Evolutionary conservation across 2,797 vertebrate genomes (phyloP).

Genomic region (Champsocephalus esox): DNA sequence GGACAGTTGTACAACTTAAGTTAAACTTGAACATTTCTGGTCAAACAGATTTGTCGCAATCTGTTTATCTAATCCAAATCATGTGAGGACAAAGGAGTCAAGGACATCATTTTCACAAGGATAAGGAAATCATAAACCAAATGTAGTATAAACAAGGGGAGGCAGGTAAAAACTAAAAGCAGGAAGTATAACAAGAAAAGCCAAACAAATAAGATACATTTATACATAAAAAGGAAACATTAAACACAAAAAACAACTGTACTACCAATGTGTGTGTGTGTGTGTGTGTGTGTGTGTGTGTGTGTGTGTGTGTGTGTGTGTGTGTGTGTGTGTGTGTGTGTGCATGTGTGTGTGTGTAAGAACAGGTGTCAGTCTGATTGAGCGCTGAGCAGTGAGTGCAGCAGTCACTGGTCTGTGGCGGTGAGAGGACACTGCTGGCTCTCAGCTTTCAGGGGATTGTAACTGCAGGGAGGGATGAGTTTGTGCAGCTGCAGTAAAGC

Average conservation of each 20-base stretch:
- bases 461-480: slow-evolving; percentile 8
- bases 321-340: not conserved
- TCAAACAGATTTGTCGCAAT: not conserved
- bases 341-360: not conserved
- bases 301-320: too few species aligned
- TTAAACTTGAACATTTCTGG: not conserved
- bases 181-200: too few species aligned
- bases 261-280: too few species aligned
- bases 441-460: slow-evolving; percentile 45
- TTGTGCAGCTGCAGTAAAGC: slow-evolving; percentile 34
- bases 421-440: slow-evolving; percentile 40
- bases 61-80: not conserved
- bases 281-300: too few species aligned
- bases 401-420: slow-evolving; percentile 16
- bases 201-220: too few species aligned
- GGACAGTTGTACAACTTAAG: not conserved
- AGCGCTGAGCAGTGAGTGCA: slow-evolving; percentile 10
- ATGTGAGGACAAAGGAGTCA: not conserved
- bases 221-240: too few species aligned
- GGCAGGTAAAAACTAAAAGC: too few species aligned
- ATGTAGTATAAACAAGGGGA: too few species aligned
- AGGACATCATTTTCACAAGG: too few species aligned
- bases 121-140: too few species aligned
- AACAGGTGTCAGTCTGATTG: slow-evolving; percentile 21
- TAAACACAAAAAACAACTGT: too few species aligned